These are phyloP conservation scores for Dasysyrphus tricinctus DNA, from an alignment of 2,888 invertebrate genomes.

Conservation along the genomic window DNA sequence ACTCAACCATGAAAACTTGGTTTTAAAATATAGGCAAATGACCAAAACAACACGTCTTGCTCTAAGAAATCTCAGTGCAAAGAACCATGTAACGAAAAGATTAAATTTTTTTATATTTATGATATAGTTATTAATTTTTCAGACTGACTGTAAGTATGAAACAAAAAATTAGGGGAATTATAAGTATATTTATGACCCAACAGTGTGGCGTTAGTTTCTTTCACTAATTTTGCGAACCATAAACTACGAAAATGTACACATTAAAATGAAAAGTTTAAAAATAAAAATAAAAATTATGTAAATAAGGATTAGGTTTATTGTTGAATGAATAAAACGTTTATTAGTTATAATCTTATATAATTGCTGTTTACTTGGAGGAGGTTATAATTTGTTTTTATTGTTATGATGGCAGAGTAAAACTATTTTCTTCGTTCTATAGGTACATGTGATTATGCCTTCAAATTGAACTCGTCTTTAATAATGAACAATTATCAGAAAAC, in stretches of 20 bases:
- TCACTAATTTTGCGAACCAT: slow-evolving; percentile 59
- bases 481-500: too few relatives aligned
- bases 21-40: slow-evolving; percentile 37
- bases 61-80: slow-evolving; percentile 2
- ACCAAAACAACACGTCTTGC: slow-evolving; percentile 4
- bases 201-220: slow-evolving; percentile 27
- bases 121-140: slow-evolving; percentile 44
- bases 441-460: too few relatives aligned
- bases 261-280: slow-evolving; percentile 17
- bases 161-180: neutral
- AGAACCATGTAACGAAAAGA: slow-evolving; percentile 20
- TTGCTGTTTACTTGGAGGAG: neutral
- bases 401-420: neutral
- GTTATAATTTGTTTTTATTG: neutral
- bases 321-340: neutral
- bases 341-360: neutral
- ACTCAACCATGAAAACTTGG: slow-evolving; percentile 67
- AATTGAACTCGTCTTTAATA: too few relatives aligned
- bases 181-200: neutral
- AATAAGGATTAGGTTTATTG: neutral
- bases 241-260: slow-evolving; percentile 45
- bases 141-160: neutral
- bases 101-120: slow-evolving; percentile 50
- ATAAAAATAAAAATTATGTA: neutral
- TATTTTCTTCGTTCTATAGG: neutral